Conservation (phyloP, 2,797 vertebrate species). For the Kryptolebias ocellatus region DNA sequence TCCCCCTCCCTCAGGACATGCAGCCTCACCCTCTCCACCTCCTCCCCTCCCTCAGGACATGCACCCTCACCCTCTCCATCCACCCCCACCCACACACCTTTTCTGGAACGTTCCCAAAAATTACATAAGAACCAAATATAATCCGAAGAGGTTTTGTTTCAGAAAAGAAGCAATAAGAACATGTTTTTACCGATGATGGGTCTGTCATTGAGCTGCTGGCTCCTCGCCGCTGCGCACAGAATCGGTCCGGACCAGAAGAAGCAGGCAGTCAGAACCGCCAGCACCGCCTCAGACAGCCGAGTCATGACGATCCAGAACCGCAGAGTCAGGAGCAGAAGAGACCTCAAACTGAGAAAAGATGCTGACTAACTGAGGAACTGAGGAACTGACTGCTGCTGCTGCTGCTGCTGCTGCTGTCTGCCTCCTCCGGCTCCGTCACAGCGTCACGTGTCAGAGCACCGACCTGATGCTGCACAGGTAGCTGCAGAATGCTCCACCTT, state of each 20-base stretch:
- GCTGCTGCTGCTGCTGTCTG: not conserved
- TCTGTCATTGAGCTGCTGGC: slow-evolving; percentile 65
- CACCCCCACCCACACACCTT: slow-evolving; percentile 9
- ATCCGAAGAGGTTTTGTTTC: not conserved
- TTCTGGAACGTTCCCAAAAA: slow-evolving; percentile 44
- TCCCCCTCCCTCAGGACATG: no score
- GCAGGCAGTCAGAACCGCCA: slow-evolving; percentile 61
- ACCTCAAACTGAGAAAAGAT: no score
- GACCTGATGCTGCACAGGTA: no score
- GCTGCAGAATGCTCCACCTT: no score
- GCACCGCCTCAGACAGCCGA: slow-evolving; percentile 50
- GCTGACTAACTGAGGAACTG: not conserved
- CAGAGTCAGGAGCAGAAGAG: not conserved
- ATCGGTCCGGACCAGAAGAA: slow-evolving; percentile 44
- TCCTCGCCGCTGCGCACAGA: slow-evolving; percentile 31
- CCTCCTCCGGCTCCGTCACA: not conserved
- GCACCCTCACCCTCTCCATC: not conserved
- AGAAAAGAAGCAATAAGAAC: not conserved
- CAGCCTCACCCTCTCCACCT: no score
- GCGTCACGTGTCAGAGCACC: not conserved
- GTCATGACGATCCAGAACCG: slow-evolving; percentile 52
- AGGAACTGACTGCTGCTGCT: not conserved
- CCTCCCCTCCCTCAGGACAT: no score
- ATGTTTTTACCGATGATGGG: slow-evolving; percentile 78
- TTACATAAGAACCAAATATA: slow-evolving; percentile 16